A percentile compares a stretch with the other conserved stretches of the same genome.
phyloP scores from a whole-genome alignment of 2,888 invertebrate genomes.

The Clostera curtula region DNA sequence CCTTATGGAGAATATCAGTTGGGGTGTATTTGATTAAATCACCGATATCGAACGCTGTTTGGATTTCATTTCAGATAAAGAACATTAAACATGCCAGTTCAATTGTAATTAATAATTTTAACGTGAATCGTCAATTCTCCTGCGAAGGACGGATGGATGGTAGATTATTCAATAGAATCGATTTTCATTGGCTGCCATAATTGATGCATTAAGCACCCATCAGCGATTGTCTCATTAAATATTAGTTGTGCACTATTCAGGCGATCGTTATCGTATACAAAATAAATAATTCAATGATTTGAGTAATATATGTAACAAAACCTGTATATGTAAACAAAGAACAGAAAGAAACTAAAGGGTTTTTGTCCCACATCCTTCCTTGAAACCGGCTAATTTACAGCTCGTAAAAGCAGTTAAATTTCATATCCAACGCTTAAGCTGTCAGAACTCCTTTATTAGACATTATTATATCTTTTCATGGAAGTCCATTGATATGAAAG shows the following conservation, averaged over 20 bases:
- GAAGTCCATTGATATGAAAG: neutral
- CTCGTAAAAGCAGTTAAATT: no score
- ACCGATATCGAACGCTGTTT: constrained; percentile 36
- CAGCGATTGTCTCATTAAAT: constrained; percentile 26
- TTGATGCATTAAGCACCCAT: constrained; percentile 29
- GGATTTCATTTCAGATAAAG: constrained; percentile 37
- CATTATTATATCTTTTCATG: neutral
- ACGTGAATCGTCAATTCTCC: constrained; percentile 16
- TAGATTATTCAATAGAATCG: constrained; percentile 40
- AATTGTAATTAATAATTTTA: constrained; percentile 18
- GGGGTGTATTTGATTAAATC: constrained; percentile 40
- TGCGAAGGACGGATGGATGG: constrained; percentile 16
- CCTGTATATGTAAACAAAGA: no score
- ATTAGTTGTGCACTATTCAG: constrained; percentile 22
- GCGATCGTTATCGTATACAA: constrained; percentile 5
- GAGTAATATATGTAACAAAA: neutral
- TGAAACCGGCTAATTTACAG: no score
- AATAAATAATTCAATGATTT: no score
- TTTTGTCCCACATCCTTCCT: no score
- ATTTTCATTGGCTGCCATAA: constrained; percentile 30
- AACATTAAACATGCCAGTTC: constrained; percentile 14
- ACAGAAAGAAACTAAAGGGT: no score
- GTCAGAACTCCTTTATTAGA: neutral
- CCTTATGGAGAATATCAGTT: constrained; percentile 18
- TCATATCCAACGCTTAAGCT: neutral